These are phyloP conservation scores for Eulithis testata DNA, from an alignment of 2,888 invertebrate genomes.

Conservation along the genomic window DNA sequence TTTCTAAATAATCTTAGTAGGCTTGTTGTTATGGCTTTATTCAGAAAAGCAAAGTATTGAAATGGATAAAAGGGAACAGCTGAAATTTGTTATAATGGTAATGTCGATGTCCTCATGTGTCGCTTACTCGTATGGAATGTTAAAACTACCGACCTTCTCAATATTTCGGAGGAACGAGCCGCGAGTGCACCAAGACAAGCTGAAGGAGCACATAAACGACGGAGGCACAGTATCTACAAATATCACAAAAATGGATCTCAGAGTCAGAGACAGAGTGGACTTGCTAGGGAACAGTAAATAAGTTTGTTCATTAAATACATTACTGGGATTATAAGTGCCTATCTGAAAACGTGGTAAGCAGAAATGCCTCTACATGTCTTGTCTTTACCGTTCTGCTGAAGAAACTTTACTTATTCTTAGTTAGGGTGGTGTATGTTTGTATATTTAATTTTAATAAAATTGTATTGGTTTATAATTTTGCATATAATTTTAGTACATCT, in stretches of 20 bases:
- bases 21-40: constrained; percentile 51
- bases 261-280: constrained; percentile 17
- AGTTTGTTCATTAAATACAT: constrained; percentile 3
- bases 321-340: constrained; percentile 22
- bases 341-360: constrained; percentile 11
- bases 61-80: constrained; percentile 67
- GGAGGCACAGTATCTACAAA: constrained; percentile 41
- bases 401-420: constrained; percentile 20
- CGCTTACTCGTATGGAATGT: constrained; percentile 65
- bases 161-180: constrained; percentile 35
- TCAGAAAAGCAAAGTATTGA: constrained; percentile 39
- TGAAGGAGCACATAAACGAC: constrained; percentile 51
- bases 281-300: constrained; percentile 27
- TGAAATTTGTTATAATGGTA: constrained; percentile 62
- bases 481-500: constrained; percentile 10
- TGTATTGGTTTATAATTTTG: constrained; percentile 11
- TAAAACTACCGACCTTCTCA: constrained; percentile 44
- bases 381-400: constrained; percentile 8
- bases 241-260: constrained; percentile 18
- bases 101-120: constrained; percentile 64
- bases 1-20: constrained; percentile 5
- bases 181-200: constrained; percentile 26
- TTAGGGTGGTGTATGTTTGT: constrained; percentile 22
- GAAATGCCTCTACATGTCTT: background rate
- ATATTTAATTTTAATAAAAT: constrained; percentile 25